phyloP scores from a whole-genome alignment of 2,797 vertebrate species.

The Manis pentadactyla region DNA sequence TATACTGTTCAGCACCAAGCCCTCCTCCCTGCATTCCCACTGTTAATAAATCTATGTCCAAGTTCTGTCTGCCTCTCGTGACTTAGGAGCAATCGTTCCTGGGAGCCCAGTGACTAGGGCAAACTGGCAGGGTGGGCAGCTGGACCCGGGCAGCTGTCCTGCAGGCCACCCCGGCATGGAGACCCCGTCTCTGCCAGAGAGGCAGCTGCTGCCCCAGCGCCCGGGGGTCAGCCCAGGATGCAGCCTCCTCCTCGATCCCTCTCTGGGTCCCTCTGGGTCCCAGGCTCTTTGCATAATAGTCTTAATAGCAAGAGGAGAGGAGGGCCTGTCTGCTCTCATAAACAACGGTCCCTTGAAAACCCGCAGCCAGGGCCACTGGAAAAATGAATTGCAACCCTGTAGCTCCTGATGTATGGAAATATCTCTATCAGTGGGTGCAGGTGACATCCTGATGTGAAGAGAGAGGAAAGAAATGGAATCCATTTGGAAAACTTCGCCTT shows the following conservation, averaged over 20 bases:
- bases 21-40: fast-evolving
- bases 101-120: fast-evolving
- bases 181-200: neutral
- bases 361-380: neutral
- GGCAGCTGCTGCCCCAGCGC: fast-evolving
- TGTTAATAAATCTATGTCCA: fast-evolving
- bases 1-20: fast-evolving
- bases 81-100: fast-evolving
- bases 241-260: neutral
- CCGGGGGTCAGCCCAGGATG: neutral
- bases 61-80: neutral
- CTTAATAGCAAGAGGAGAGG: neutral
- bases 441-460: neutral
- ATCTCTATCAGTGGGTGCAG: neutral
- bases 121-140: neutral
- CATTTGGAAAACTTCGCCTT: neutral
- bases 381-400: neutral
- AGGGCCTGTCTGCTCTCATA: neutral
- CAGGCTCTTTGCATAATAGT: neutral
- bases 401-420: neutral
- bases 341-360: neutral
- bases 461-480: neutral
- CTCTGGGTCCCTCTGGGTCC: neutral
- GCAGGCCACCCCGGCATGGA: fast-evolving
- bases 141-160: neutral